Base-by-base conservation (phyloP, 1,140 invertebrate species). In the Melitaea cinxia region DNA sequence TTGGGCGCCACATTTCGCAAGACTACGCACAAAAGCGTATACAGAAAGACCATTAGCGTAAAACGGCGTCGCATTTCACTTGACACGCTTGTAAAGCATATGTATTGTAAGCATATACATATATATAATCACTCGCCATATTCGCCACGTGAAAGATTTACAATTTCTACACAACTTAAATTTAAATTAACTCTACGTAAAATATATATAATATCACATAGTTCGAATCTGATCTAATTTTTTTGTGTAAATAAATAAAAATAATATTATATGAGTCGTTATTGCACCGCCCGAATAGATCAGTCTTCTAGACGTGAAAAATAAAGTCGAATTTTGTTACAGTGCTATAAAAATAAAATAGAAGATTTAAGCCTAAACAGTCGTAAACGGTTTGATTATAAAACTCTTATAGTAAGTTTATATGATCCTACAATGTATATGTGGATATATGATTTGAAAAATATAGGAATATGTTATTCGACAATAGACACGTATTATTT, bases 281-380 rank as follows among this genome's bases (percentile, higher is more conserved):
- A 71, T 71, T 71, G 69, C 69, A 71, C 69, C 68, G 65, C 69
- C 69, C 69, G 65, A 63, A 63, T 35, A 50, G n/a, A 21, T 71
- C 69, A 71, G 69, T 71, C 69, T 71, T 71, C 52, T 71, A 68
- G 60, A 53, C 21, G 17, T 68, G 59, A 42, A 71, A 71, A 45
- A 55, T 47, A 49, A 56, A 24, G 14, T 47, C n/a, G n/a, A 56
- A 56, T 63, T 63, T 63, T 49, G 52, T 45, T 56, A 55, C 61
- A 63, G 61, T 63, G 53, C 14, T 15, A 47, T 47, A 19, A 47
- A 47, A 47, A 42, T 42, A 7, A 19, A 23, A 47, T 47, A 10
- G n/a, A n/a, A n/a, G n/a, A n/a, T n/a, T 52, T 52, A 52, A 26
- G 26, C 49, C 49, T 52, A 52, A 59, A 59, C 56, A 59, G 24